A percentile compares a stretch with the other conserved stretches of the same genome.
phyloP scores from a whole-genome alignment of 1,140 invertebrate genomes.

The Sesamia nonagrioides region DNA sequence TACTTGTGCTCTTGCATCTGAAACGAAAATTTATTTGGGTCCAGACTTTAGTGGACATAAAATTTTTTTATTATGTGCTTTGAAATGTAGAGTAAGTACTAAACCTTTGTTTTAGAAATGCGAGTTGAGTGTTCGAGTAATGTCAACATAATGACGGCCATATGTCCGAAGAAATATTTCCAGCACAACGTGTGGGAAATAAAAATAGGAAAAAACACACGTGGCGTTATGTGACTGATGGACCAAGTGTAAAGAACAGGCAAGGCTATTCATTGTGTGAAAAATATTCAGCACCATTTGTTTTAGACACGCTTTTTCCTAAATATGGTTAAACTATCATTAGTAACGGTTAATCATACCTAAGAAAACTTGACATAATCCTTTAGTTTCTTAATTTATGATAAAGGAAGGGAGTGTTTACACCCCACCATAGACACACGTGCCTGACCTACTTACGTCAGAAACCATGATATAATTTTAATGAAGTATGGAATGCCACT shows the following conservation, averaged over 20 bases:
- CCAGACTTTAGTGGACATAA: not conserved
- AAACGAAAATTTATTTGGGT: slow-evolving; percentile 21
- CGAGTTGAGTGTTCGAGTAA: slow-evolving; percentile 39
- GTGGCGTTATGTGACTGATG: slow-evolving; percentile 17
- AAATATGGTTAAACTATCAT: not conserved
- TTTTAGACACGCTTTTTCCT: not conserved
- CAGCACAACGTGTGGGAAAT: slow-evolving; percentile 51
- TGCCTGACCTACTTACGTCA: slow-evolving; percentile 38
- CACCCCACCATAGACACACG: slow-evolving; percentile 24
- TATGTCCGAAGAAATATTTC: slow-evolving; percentile 39
- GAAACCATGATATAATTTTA: slow-evolving; percentile 11
- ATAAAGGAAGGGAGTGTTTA: slow-evolving; percentile 4
- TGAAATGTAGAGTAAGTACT: slow-evolving; percentile 14
- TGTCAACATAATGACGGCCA: slow-evolving; percentile 47
- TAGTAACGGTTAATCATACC: not conserved
- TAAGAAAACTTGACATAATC: not conserved
- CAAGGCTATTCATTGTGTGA: not conserved
- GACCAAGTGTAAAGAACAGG: not conserved
- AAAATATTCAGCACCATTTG: not conserved
- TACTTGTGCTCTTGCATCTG: not conserved
- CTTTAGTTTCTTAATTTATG: slow-evolving; percentile 19
- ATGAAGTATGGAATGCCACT: not conserved
- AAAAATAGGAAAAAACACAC: slow-evolving; percentile 48
- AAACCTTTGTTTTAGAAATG: slow-evolving; percentile 26
- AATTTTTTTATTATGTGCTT: slow-evolving; percentile 13